These are phyloP conservation scores for Gephyroberyx darwinii DNA, from an alignment of 2,797 vertebrate species.

Conservation along the genomic window DNA sequence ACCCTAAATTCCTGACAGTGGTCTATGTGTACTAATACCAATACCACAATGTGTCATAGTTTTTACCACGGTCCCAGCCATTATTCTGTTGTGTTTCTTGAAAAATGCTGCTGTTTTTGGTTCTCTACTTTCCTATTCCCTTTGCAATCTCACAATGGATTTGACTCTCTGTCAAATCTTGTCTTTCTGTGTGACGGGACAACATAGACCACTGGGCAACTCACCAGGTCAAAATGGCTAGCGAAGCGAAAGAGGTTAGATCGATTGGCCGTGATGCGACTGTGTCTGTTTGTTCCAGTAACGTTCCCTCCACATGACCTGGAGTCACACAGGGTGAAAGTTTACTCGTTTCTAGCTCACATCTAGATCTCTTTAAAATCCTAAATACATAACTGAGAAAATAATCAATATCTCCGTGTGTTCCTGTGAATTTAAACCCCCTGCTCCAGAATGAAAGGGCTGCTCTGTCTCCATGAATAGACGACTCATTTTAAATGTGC, in stretches of 20 bases:
- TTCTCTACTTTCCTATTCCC: neutral
- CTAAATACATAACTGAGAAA: conserved; percentile 11
- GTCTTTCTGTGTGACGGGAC: neutral
- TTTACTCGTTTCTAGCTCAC: conserved; percentile 7
- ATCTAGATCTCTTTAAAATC: neutral
- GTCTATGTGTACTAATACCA: neutral
- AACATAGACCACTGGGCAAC: conserved; percentile 15
- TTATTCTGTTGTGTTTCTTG: neutral
- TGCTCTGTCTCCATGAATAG: neutral
- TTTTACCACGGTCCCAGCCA: neutral
- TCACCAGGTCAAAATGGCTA: conserved; percentile 25
- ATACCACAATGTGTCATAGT: neutral
- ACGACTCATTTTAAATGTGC: conserved; percentile 15
- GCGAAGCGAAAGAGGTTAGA: conserved; percentile 68
- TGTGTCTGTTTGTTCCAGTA: conserved; percentile 28
- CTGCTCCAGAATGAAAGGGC: no score
- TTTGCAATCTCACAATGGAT: neutral
- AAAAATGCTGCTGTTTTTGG: neutral
- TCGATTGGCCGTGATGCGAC: conserved; percentile 25
- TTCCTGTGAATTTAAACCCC: conserved; percentile 3
- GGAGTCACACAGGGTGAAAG: conserved; percentile 11
- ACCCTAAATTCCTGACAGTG: neutral
- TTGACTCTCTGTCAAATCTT: no score
- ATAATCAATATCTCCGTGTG: neutral
- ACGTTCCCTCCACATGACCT: conserved; percentile 12